Conservation (phyloP, 2,797 vertebrate genomes). For the Acanthurus lineatus region DNA sequence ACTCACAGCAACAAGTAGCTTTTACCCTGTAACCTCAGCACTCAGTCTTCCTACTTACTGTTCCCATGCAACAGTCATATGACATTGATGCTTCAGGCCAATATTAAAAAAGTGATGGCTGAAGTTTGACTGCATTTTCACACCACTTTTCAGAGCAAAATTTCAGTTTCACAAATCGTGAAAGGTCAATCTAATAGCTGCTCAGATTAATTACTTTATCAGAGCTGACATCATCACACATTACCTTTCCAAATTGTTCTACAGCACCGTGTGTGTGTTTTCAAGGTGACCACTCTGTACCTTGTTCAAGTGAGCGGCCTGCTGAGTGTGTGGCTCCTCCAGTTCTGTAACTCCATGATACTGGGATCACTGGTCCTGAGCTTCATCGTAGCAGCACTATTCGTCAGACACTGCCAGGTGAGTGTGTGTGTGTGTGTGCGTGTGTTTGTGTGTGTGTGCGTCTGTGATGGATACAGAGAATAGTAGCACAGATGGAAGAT, state of each 20-base stretch:
- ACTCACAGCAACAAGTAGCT: not conserved
- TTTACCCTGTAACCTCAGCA: too few species aligned
- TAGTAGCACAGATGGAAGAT: conserved; percentile 30
- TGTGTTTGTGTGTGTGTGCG: conserved; percentile 14
- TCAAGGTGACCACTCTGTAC: conserved; percentile 90
- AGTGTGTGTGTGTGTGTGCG: conserved; percentile 16
- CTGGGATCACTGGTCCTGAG: conserved; percentile 94
- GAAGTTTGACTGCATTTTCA: too few species aligned
- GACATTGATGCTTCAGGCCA: not conserved
- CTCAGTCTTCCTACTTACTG: too few species aligned
- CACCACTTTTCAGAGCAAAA: not conserved
- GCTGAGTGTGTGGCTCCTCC: conserved; percentile 93
- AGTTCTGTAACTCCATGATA: conserved; percentile 98
- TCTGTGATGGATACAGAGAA: conserved; percentile 7
- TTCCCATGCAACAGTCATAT: not conserved
- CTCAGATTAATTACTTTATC: too few species aligned
- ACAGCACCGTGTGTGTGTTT: not conserved
- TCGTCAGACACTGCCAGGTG: conserved; percentile 93
- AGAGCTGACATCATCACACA: not conserved
- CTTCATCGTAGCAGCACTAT: conserved; percentile 91
- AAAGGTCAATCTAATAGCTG: not conserved
- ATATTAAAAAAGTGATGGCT: not conserved
- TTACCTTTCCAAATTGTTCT: not conserved
- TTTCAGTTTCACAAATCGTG: not conserved
- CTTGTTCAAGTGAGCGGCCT: conserved; percentile 89